Conservation (phyloP, 2,797 vertebrate species). For the Atherinosoma microstoma region DNA sequence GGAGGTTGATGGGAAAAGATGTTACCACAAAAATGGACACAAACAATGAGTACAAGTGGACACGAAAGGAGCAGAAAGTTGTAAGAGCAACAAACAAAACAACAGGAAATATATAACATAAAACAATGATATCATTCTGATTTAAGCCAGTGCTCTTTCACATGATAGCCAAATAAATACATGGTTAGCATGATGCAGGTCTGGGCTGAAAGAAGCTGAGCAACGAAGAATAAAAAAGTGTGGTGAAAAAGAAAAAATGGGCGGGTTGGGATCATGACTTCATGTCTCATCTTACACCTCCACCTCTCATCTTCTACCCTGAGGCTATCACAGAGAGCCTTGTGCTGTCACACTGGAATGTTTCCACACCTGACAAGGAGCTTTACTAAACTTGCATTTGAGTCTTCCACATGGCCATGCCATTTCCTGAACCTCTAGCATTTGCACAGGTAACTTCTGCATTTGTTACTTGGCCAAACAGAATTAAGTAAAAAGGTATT, state of each 20-base stretch:
- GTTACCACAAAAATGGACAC: slow-evolving; percentile 29
- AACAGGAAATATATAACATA: slow-evolving; percentile 1
- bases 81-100: neutral
- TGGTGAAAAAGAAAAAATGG: neutral
- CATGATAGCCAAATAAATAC: slow-evolving; percentile 43
- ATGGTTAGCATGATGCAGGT: slow-evolving; percentile 33
- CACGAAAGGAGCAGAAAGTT: neutral
- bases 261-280: slow-evolving; percentile 10
- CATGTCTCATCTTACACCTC: slow-evolving; percentile 36
- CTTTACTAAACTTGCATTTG: slow-evolving; percentile 37
- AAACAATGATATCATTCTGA: slow-evolving; percentile 20
- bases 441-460: slow-evolving; percentile 1
- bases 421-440: neutral
- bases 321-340: slow-evolving; percentile 21
- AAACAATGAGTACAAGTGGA: slow-evolving; percentile 13
- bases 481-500: neutral
- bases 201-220: slow-evolving; percentile 17
- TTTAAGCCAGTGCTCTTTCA: slow-evolving; percentile 6
- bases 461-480: neutral
- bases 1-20: slow-evolving; percentile 53
- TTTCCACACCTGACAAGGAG: slow-evolving; percentile 36
- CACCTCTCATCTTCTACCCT: slow-evolving; percentile 51
- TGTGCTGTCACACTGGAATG: slow-evolving; percentile 57
- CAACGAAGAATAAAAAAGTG: neutral
- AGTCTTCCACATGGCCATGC: neutral